A percentile compares a stretch with the other conserved stretches of the same genome.
These are phyloP conservation scores for Nanorana parkeri DNA, from an alignment of 2,113 vertebrate genomes.

Conservation along the genomic window DNA sequence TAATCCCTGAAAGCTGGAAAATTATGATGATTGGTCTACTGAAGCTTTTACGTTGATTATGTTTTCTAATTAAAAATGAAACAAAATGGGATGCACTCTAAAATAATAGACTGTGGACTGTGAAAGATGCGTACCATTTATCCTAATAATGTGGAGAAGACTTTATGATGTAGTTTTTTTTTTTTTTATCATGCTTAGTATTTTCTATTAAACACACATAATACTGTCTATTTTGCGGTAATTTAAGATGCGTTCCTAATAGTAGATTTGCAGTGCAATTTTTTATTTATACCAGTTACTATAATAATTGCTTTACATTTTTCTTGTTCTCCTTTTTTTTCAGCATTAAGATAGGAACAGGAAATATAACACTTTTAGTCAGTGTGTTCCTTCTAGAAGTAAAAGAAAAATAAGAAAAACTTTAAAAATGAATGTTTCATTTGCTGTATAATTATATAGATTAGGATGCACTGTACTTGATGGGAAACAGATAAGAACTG, in stretches of 20 bases:
- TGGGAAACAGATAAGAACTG: slow-evolving; percentile 39
- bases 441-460: slow-evolving; percentile 52
- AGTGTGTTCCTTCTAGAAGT: not conserved
- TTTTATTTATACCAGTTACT: slow-evolving; percentile 38
- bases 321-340: not conserved
- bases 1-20: slow-evolving; percentile 56
- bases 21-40: slow-evolving; percentile 59
- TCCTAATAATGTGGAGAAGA: slow-evolving; percentile 41
- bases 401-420: not conserved
- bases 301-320: slow-evolving; percentile 37
- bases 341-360: not conserved
- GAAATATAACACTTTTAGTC: not conserved
- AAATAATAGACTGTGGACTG: slow-evolving; percentile 50
- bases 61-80: slow-evolving; percentile 58
- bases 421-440: slow-evolving; percentile 15
- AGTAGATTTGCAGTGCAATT: slow-evolving; percentile 35
- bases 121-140: slow-evolving; percentile 50
- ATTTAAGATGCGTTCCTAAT: slow-evolving; percentile 29
- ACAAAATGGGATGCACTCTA: slow-evolving; percentile 54
- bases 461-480: slow-evolving; percentile 23
- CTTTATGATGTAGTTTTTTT: slow-evolving; percentile 44
- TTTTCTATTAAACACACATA: slow-evolving; percentile 46
- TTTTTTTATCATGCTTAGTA: slow-evolving; percentile 43
- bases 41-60: slow-evolving; percentile 57
- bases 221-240: slow-evolving; percentile 37